phyloP scores from a whole-genome alignment of 2,888 invertebrate species.

The Quadriops clusia region DNA sequence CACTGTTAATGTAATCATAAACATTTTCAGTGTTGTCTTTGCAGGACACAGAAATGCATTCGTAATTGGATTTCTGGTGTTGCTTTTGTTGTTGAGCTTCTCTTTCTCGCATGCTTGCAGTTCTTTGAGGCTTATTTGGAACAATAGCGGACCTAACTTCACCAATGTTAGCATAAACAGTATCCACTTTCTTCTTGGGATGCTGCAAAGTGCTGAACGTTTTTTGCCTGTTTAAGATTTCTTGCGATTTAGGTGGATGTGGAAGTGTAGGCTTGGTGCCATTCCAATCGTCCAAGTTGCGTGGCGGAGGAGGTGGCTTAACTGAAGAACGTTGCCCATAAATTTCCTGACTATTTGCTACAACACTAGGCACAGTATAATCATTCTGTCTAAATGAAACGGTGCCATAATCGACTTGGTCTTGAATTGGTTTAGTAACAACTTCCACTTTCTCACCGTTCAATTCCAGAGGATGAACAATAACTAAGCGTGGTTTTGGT shows the following conservation, averaged over 20 bases:
- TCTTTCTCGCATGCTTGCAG: slow-evolving; percentile 74
- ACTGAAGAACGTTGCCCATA: slow-evolving; percentile 16
- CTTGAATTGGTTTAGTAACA: slow-evolving; percentile 38
- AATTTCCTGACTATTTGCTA: slow-evolving; percentile 15
- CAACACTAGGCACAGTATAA: slow-evolving; percentile 20
- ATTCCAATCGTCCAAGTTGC: slow-evolving; percentile 42
- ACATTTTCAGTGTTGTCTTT: slow-evolving; percentile 42
- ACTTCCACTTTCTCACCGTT: slow-evolving; percentile 74
- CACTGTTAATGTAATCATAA: slow-evolving; percentile 53
- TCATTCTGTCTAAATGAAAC: slow-evolving; percentile 16
- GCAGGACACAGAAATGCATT: slow-evolving; percentile 25
- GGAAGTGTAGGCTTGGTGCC: slow-evolving; percentile 56
- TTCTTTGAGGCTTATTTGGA: slow-evolving; percentile 67
- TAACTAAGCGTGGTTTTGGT: slow-evolving; percentile 66
- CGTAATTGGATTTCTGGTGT: slow-evolving; percentile 24
- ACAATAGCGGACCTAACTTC: slow-evolving; percentile 73
- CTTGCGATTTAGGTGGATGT: slow-evolving; percentile 56
- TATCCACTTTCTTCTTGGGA: slow-evolving; percentile 34
- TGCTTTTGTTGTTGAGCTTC: slow-evolving; percentile 40
- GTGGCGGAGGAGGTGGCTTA: slow-evolving; percentile 64
- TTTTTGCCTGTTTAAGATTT: slow-evolving; percentile 48
- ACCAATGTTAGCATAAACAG: slow-evolving; percentile 74
- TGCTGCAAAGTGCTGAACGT: slow-evolving; percentile 38
- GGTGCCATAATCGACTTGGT: slow-evolving; percentile 16
- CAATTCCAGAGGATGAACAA: slow-evolving; percentile 78